Conservation (phyloP, 2,888 invertebrate genomes). For the Blastobasis adustella region DNA sequence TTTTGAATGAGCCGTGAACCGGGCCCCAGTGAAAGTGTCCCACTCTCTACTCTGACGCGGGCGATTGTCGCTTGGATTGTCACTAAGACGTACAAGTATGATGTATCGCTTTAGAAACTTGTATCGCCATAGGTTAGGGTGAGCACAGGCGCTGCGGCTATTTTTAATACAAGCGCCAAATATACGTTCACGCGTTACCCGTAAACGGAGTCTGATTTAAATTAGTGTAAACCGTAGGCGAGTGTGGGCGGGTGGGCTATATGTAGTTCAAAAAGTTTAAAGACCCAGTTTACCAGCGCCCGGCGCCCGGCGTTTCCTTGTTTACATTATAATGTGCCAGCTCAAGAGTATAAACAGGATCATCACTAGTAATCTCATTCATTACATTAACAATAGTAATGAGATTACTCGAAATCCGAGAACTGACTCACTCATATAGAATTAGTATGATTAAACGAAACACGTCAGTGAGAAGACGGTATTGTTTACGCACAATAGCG, state of each 20-base stretch:
- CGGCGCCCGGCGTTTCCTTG: constrained; percentile 42
- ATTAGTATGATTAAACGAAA: too few species aligned
- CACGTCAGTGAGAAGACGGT: background rate
- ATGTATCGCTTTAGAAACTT: constrained; percentile 45
- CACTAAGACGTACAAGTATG: constrained; percentile 41
- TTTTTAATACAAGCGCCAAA: constrained; percentile 17
- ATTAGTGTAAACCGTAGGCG: constrained; percentile 28
- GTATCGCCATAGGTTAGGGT: constrained; percentile 28
- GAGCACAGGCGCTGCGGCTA: background rate
- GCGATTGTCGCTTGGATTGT: constrained; percentile 58
- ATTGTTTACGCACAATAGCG: constrained; percentile 6
- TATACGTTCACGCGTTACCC: constrained; percentile 25
- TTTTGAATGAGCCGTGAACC: constrained; percentile 49
- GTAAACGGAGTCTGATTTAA: constrained; percentile 23
- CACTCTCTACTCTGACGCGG: constrained; percentile 46
- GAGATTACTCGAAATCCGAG: too few species aligned
- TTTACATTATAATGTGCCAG: constrained; percentile 34
- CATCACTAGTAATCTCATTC: too few species aligned
- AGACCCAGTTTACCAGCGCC: constrained; percentile 40
- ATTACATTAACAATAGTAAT: too few species aligned
- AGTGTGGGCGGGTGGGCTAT: constrained; percentile 43
- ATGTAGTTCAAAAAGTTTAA: constrained; percentile 37
- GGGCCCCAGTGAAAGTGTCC: constrained; percentile 60
- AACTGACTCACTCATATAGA: too few species aligned
- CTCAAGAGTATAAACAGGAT: constrained; percentile 1